These are phyloP conservation scores for Micoletzkya japonica DNA, from an alignment of 2,888 invertebrate species.

Conservation along the genomic window DNA sequence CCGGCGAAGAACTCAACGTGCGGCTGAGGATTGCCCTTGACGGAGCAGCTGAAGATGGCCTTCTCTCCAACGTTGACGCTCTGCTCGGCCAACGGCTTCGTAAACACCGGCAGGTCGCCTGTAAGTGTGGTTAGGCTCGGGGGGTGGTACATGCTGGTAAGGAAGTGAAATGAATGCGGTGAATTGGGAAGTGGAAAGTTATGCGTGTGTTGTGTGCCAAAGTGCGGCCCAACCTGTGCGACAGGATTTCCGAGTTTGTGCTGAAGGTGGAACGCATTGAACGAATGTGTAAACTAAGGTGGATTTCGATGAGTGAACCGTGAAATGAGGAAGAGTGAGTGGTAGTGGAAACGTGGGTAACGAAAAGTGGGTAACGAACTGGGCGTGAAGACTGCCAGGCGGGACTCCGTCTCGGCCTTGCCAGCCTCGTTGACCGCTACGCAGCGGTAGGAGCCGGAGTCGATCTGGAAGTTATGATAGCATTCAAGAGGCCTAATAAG, in stretches of 20 bases:
- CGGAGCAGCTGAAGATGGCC: constrained; percentile 60
- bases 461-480: too few relatives aligned
- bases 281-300: not conserved
- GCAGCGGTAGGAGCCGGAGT: constrained; percentile 50
- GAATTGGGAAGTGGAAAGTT: not conserved
- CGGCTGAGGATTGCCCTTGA: constrained; percentile 59
- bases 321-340: not conserved
- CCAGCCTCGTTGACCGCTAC: constrained; percentile 61
- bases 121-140: constrained; percentile 36
- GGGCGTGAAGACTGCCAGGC: constrained; percentile 24
- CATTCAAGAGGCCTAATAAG: too few relatives aligned
- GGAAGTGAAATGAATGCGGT: not conserved
- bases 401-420: constrained; percentile 51
- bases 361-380: too few relatives aligned
- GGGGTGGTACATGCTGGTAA: not conserved
- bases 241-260: not conserved
- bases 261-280: too few relatives aligned
- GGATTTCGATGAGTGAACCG: not conserved
- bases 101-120: constrained; percentile 60
- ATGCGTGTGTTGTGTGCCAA: not conserved
- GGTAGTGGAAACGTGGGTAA: not conserved
- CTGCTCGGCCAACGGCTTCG: constrained; percentile 56
- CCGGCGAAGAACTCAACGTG: constrained; percentile 59
- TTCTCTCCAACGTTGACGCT: constrained; percentile 54
- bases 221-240: constrained; percentile 4